Percentiles rank a stretch among this genome's conserved stretches.
These are phyloP conservation scores for Heteromyza rotundicornis DNA, from an alignment of 2,888 invertebrate species.

Conservation along the genomic window DNA sequence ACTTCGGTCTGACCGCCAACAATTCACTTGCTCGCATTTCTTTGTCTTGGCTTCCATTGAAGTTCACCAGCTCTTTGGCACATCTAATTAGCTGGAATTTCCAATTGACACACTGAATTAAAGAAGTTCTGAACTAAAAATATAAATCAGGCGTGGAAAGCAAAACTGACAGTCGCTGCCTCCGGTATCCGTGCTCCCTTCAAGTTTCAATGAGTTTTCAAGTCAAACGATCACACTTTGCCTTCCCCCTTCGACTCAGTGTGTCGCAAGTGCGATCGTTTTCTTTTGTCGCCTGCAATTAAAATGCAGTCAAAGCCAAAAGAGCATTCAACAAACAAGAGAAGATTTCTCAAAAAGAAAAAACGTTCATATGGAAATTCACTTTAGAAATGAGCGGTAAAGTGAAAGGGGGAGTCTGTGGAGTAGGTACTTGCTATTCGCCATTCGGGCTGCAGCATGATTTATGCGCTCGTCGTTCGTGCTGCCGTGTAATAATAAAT, in stretches of 20 bases:
- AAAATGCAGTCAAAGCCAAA: constrained; percentile 43
- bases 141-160: constrained; percentile 24
- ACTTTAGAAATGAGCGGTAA: background rate
- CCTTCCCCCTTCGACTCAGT: too few species aligned
- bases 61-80: too few species aligned
- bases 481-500: constrained; percentile 23
- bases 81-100: constrained; percentile 55
- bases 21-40: too few species aligned
- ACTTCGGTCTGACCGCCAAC: too few species aligned
- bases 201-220: too few species aligned
- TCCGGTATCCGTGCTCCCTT: constrained; percentile 11
- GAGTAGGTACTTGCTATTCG: constrained; percentile 4
- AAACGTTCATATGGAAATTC: background rate
- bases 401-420: background rate
- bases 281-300: constrained; percentile 42
- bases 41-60: too few species aligned
- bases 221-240: too few species aligned
- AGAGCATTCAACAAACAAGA: background rate
- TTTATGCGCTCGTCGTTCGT: constrained; percentile 41
- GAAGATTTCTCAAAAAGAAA: too few species aligned
- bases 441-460: too few species aligned
- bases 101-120: constrained; percentile 52
- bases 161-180: background rate
- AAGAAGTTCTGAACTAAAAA: too few species aligned
- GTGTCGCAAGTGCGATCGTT: constrained; percentile 16